These are phyloP conservation scores for Casuarius casuarius DNA, from an alignment of 2,113 vertebrate species.

Conservation along the genomic window DNA sequence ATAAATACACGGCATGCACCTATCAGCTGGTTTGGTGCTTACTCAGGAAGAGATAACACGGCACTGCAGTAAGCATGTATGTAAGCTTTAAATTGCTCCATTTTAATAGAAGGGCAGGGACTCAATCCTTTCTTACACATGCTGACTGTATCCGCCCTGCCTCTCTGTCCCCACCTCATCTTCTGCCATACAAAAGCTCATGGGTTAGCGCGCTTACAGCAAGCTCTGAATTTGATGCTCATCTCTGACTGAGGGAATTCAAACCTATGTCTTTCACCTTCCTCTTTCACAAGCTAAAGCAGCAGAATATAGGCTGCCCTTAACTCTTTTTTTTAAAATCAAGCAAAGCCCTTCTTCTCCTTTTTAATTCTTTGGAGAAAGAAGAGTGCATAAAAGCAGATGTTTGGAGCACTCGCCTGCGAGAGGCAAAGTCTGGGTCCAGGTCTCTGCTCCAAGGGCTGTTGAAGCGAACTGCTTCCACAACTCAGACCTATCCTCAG, in stretches of 20 bases:
- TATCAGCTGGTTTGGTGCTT: neutral
- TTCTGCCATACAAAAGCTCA: neutral
- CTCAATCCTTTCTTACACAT: neutral
- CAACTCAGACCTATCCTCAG: neutral
- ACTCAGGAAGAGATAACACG: neutral
- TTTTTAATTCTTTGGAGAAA: neutral
- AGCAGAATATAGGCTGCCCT: neutral
- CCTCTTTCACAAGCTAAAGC: neutral
- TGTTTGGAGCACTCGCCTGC: neutral
- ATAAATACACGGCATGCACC: neutral
- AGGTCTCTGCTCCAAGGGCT: neutral
- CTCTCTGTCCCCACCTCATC: neutral
- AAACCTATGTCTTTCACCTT: neutral
- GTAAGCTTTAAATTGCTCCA: neutral
- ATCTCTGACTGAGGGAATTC: neutral
- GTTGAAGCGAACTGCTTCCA: neutral
- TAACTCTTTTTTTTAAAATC: neutral
- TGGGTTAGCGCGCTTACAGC: fast-evolving
- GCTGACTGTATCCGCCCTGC: neutral
- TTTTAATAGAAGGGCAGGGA: neutral
- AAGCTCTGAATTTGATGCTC: neutral
- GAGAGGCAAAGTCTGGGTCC: neutral
- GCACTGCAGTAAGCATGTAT: neutral
- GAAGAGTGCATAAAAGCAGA: neutral
- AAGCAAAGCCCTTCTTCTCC: neutral